phyloP scores from a whole-genome alignment of 1,140 invertebrate genomes.

The Megalopta genalis region DNA sequence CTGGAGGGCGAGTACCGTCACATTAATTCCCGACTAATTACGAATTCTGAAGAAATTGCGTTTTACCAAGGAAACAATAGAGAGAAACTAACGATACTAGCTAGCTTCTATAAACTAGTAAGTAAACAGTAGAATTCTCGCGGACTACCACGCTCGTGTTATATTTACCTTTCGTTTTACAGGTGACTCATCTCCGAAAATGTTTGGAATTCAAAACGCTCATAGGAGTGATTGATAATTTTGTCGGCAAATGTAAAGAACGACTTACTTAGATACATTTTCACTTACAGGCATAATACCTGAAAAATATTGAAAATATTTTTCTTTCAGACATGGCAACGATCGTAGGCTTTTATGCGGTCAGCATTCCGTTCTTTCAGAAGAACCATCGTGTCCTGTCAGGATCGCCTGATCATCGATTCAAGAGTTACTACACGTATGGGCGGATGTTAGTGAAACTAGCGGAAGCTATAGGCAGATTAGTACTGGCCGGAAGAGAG shows the following conservation, averaged over 20 bases:
- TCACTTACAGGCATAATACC: neutral
- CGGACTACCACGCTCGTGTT: neutral
- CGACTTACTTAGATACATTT: neutral
- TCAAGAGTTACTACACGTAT: constrained; percentile 95
- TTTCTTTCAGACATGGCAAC: constrained; percentile 91
- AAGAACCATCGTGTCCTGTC: constrained; percentile 84
- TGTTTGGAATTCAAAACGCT: constrained; percentile 95
- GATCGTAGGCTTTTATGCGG: constrained; percentile 96
- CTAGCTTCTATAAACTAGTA: constrained; percentile 94
- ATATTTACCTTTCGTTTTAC: constrained; percentile 48
- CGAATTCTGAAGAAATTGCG: constrained; percentile 98
- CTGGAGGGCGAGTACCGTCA: constrained; percentile 98
- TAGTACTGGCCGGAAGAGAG: constrained; percentile 96
- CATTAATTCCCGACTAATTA: constrained; percentile 97
- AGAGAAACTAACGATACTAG: constrained; percentile 92
- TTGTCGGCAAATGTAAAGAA: constrained; percentile 94
- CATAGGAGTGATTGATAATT: constrained; percentile 97
- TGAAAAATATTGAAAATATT: constrained; percentile 22
- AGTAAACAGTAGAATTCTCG: constrained; percentile 44
- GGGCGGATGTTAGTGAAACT: constrained; percentile 98
- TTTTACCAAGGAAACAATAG: constrained; percentile 96
- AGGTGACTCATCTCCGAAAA: constrained; percentile 90
- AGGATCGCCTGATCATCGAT: constrained; percentile 78
- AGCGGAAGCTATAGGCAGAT: constrained; percentile 96
- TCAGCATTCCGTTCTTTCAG: constrained; percentile 95